Percentiles rank a stretch among this genome's conserved stretches.
Conservation (phyloP, 2,888 invertebrate species). For the Eupeodes luniger region DNA sequence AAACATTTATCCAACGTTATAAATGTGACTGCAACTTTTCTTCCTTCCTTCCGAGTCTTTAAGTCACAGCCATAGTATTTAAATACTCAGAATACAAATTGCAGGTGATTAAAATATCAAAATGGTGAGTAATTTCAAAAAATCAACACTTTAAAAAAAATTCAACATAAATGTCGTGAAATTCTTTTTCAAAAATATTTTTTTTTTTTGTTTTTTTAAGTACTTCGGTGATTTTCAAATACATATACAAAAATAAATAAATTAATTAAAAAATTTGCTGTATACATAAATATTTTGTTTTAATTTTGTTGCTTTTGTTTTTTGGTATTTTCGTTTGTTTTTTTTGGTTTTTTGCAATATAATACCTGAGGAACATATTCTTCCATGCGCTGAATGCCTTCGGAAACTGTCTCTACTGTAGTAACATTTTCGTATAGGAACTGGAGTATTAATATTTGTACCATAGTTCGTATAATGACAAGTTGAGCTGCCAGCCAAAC, state of each 20-base stretch:
- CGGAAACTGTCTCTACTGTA: slow-evolving; percentile 84
- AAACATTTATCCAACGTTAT: slow-evolving; percentile 55
- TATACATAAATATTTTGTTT: neutral
- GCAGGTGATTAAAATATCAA: slow-evolving; percentile 45
- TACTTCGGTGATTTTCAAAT: slow-evolving; percentile 46
- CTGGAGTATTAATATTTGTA: slow-evolving; percentile 84
- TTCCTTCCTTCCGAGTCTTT: neutral
- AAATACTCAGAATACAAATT: slow-evolving; percentile 29
- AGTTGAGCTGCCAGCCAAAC: slow-evolving; percentile 81
- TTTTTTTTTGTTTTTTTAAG: slow-evolving; percentile 6
- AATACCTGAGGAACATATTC: slow-evolving; percentile 84
- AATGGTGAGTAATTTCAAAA: slow-evolving; percentile 55
- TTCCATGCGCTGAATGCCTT: slow-evolving; percentile 84
- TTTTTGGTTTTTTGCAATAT: slow-evolving; percentile 74
- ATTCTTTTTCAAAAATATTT: slow-evolving; percentile 66
- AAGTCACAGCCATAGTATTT: slow-evolving; percentile 49
- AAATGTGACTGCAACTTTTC: slow-evolving; percentile 44
- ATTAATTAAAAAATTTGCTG: slow-evolving; percentile 43
- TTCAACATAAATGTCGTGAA: slow-evolving; percentile 69
- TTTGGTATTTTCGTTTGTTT: slow-evolving; percentile 54
- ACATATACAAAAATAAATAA: slow-evolving; percentile 51
- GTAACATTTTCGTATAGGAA: slow-evolving; percentile 84
- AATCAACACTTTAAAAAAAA: slow-evolving; percentile 41
- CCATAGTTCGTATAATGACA: slow-evolving; percentile 84
- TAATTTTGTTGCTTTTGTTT: slow-evolving; percentile 66